Conservation (phyloP, 1,140 invertebrate species). For the Drosophila pallidifrons region DNA sequence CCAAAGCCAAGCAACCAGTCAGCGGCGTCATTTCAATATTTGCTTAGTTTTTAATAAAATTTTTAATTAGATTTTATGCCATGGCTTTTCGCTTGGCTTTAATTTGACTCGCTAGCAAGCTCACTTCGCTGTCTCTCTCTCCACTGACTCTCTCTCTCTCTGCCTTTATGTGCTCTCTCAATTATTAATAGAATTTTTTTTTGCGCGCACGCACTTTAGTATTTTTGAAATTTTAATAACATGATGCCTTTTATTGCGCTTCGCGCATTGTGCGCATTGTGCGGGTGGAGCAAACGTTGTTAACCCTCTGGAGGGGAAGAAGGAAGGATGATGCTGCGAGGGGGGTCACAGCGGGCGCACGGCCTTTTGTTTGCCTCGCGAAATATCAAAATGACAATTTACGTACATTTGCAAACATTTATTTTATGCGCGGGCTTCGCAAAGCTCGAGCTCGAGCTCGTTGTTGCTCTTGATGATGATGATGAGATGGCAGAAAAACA, state of each 20-base stretch:
- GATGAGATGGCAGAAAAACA: constrained; percentile 21
- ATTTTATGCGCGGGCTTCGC: constrained; percentile 51
- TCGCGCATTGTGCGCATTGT: constrained; percentile 60
- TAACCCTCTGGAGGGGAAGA: background rate
- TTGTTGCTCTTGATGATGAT: constrained; percentile 14
- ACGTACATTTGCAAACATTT: constrained; percentile 77
- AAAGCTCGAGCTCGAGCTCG: background rate
- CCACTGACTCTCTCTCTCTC: background rate
- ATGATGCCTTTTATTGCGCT: constrained; percentile 78
- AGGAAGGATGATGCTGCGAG: constrained; percentile 12
- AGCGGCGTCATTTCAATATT: constrained; percentile 31
- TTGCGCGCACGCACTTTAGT: constrained; percentile 71
- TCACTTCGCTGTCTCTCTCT: background rate
- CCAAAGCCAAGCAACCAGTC: background rate
- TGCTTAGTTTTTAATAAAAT: constrained; percentile 77
- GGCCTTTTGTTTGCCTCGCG: constrained; percentile 66
- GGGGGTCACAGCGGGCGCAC: constrained; percentile 52
- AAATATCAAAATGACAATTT: constrained; percentile 83
- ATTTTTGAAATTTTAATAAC: constrained; percentile 83
- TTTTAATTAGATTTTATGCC: constrained; percentile 74
- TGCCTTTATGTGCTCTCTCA: constrained; percentile 51
- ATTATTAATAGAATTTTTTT: constrained; percentile 81
- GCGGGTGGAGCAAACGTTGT: background rate
- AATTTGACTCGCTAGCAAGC: constrained; percentile 50
- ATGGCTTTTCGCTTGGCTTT: constrained; percentile 50